phyloP scores from a whole-genome alignment of 2,888 invertebrate species.

The Nemurella pictetii region DNA sequence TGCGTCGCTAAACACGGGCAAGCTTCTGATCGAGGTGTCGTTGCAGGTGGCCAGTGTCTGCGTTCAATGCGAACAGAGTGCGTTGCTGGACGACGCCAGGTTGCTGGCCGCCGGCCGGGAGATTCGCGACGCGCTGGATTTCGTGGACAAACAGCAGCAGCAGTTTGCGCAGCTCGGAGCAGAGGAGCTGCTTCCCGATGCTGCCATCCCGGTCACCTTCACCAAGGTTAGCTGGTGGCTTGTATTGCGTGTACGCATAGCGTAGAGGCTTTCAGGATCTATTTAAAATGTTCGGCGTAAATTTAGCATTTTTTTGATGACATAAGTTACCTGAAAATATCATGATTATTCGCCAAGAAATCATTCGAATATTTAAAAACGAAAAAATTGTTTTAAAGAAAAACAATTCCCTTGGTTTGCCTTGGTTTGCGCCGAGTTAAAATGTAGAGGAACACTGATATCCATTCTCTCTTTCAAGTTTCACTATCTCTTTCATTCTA shows the following conservation, averaged over 20 bases:
- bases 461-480: too few species aligned
- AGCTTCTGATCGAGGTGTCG: neutral
- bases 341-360: too few species aligned
- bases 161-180: conserved; percentile 58
- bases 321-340: neutral
- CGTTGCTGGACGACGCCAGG: conserved; percentile 59
- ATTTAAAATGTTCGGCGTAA: too few species aligned
- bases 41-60: conserved; percentile 57
- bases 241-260: too few species aligned
- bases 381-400: too few species aligned
- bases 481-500: too few species aligned
- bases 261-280: too few species aligned
- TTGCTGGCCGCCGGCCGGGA: conserved; percentile 55
- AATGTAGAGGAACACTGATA: too few species aligned
- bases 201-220: conserved; percentile 61
- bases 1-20: too few species aligned
- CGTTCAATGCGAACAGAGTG: conserved; percentile 58
- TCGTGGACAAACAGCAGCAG: conserved; percentile 59
- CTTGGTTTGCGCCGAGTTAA: too few species aligned
- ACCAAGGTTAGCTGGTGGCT: conserved; percentile 53
- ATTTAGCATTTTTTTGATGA: too few species aligned
- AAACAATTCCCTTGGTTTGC: too few species aligned
- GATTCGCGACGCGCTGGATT: conserved; percentile 55
- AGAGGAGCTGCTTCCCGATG: conserved; percentile 58
- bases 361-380: neutral